These are phyloP conservation scores for Dromius quadrimaculatus DNA, from an alignment of 2,888 invertebrate species.

Conservation along the genomic window DNA sequence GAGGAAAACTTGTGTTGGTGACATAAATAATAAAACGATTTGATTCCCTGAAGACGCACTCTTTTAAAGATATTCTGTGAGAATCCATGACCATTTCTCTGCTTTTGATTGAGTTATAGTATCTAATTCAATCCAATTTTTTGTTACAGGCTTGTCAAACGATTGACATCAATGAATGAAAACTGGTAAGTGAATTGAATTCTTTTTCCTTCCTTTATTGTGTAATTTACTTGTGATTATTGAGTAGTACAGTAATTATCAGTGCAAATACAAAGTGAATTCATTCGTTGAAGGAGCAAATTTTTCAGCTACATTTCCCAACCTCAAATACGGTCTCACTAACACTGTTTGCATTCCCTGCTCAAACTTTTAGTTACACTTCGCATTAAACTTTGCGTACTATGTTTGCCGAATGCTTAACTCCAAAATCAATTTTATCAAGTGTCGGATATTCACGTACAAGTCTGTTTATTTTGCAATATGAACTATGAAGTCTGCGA, in stretches of 20 bases:
- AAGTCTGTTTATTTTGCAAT: constrained; percentile 27
- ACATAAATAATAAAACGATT: too few species aligned
- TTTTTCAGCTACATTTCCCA: constrained; percentile 24
- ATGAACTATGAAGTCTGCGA: constrained; percentile 15
- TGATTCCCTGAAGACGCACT: too few species aligned
- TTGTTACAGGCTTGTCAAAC: too few species aligned
- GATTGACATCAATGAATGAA: too few species aligned
- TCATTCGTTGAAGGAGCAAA: constrained; percentile 6
- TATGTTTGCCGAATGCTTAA: constrained; percentile 26
- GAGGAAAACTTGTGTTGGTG: too few species aligned
- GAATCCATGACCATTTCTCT: too few species aligned
- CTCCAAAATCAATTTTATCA: constrained; percentile 38
- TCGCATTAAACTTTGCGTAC: constrained; percentile 16
- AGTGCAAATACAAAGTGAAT: constrained; percentile 23
- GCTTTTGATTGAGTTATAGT: too few species aligned
- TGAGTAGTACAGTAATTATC: constrained; percentile 3
- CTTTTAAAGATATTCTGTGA: too few species aligned
- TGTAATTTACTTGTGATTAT: too few species aligned
- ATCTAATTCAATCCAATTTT: too few species aligned
- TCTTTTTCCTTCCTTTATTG: too few species aligned
- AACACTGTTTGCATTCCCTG: constrained; percentile 5
- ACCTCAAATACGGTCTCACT: constrained; percentile 15
- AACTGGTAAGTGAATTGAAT: too few species aligned
- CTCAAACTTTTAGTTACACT: constrained; percentile 35
- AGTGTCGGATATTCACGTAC: constrained; percentile 30